These are phyloP conservation scores for Hyperoplus immaculatus DNA, from an alignment of 2,797 vertebrate genomes.

Conservation along the genomic window DNA sequence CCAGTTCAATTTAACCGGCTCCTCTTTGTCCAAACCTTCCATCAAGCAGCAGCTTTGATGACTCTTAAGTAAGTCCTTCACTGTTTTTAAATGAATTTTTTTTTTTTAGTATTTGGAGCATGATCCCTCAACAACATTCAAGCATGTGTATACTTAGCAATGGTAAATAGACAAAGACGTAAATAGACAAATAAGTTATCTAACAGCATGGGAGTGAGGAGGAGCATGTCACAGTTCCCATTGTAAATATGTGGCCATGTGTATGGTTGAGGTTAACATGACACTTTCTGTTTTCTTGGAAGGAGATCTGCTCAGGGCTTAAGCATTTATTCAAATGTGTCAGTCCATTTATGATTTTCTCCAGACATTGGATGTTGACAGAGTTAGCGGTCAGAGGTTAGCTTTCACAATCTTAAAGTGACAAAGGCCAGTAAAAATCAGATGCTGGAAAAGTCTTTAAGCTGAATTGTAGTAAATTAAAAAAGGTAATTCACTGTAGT, in stretches of 20 bases:
- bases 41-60: slow-evolving; percentile 74
- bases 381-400: background rate
- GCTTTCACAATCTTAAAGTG: background rate
- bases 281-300: slow-evolving; percentile 1
- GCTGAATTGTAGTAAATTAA: background rate
- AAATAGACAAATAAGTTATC: background rate
- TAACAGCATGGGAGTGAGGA: slow-evolving; percentile 31
- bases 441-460: slow-evolving; percentile 1
- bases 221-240: slow-evolving; percentile 44
- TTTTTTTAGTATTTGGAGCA: slow-evolving; percentile 44
- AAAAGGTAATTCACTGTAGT: slow-evolving; percentile 29
- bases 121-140: slow-evolving; percentile 31
- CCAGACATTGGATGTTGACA: background rate
- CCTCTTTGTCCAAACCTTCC: slow-evolving; percentile 60
- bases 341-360: background rate
- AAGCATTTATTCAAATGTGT: background rate
- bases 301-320: background rate
- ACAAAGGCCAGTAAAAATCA: slow-evolving; percentile 2
- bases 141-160: slow-evolving; percentile 38
- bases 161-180: slow-evolving; percentile 8
- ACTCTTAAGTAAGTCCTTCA: slow-evolving; percentile 65
- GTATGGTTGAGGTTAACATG: slow-evolving; percentile 10
- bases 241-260: slow-evolving; percentile 25
- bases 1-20: slow-evolving; percentile 50
- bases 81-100: slow-evolving; percentile 42